Conservation (phyloP, 2,797 vertebrate genomes). For the Arremon aurantiirostris region DNA sequence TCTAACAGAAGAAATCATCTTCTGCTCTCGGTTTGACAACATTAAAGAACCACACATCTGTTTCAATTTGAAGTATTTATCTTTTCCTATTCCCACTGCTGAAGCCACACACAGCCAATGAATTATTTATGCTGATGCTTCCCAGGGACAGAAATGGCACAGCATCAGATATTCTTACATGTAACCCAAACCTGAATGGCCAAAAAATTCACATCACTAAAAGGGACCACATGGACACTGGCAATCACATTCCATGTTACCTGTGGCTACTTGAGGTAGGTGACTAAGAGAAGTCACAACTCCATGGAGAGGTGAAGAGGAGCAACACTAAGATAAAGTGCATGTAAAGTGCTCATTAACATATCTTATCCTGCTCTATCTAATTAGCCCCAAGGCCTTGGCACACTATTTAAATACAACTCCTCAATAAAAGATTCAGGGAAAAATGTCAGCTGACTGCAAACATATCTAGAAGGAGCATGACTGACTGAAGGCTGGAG, state of each 20-base stretch:
- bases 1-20: not conserved
- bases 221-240: not conserved
- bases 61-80: not conserved
- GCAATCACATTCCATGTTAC: not conserved
- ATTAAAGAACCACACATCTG: not conserved
- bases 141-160: constrained; percentile 1
- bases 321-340: not conserved
- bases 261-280: not conserved
- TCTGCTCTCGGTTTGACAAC: not conserved
- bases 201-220: not conserved
- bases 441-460: not conserved
- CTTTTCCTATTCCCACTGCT: not conserved
- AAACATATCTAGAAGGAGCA: not conserved
- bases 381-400: not conserved
- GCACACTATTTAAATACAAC: not conserved
- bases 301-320: not conserved
- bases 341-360: not conserved
- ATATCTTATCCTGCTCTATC: not conserved
- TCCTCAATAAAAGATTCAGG: not conserved
- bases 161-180: constrained; percentile 25
- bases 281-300: not conserved
- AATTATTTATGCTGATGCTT: constrained; percentile 47
- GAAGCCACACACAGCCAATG: not conserved
- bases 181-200: constrained; percentile 4
- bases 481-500: not conserved